Percentiles rank a stretch among this genome's conserved stretches.
These are phyloP conservation scores for Tauraco hartlaubi DNA, from an alignment of 2,797 vertebrate species.

Conservation along the genomic window DNA sequence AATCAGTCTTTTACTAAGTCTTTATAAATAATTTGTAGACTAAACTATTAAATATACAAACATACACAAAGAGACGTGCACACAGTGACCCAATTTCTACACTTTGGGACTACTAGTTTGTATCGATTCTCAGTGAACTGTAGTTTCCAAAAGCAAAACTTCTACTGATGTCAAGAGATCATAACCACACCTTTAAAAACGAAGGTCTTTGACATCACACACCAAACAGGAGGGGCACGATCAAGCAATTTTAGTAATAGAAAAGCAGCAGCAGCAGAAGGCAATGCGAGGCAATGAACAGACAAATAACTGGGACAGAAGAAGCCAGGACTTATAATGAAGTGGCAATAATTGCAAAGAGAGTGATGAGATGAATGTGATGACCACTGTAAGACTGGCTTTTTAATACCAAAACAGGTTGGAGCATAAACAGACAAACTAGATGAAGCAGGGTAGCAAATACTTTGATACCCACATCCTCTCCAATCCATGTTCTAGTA, in stretches of 20 bases:
- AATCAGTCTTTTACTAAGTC: not conserved
- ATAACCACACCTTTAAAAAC: not conserved
- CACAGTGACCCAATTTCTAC: not conserved
- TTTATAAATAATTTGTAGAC: not conserved
- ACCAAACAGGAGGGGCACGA: not conserved
- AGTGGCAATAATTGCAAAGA: not conserved
- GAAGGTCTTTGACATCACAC: not conserved
- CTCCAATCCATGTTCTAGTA: not conserved
- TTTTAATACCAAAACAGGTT: conserved; percentile 16
- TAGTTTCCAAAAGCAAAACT: not conserved
- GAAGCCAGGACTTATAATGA: not conserved
- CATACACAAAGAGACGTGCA: not conserved
- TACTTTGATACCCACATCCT: conserved; percentile 67
- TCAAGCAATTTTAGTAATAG: conserved; percentile 19
- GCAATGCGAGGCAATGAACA: conserved; percentile 9
- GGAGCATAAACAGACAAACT: conserved; percentile 16
- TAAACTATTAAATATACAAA: not conserved
- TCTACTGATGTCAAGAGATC: not conserved
- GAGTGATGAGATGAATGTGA: not conserved
- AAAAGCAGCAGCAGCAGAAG: not conserved
- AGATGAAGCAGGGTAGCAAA: conserved; percentile 51
- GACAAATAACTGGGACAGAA: not conserved
- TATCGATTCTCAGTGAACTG: not conserved
- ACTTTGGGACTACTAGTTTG: not conserved
- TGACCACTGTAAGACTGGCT: not conserved